Base-by-base conservation (phyloP, 1,140 invertebrate genomes). In the Magallana angulata region DNA sequence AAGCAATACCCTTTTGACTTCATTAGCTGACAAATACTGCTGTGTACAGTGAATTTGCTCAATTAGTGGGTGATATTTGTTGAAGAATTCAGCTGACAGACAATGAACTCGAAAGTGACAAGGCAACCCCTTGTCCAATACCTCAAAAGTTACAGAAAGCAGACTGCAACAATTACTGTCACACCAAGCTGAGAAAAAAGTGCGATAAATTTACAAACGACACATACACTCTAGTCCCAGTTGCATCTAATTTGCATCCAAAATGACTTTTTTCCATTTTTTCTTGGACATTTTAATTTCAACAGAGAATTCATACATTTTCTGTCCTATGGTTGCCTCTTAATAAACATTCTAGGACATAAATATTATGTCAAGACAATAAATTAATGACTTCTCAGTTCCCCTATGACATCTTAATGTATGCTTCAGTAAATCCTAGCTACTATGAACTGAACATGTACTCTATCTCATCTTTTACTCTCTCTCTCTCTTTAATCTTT, bases 321-420 rank as follows among this genome's bases (percentile, higher is more conserved):
- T 24, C 14, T 76, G 24, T 76, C 68, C 24, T 36, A 18, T 76
- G 36, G 68, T 36, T 76, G 48, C 24, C 24, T 76, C 68, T 76
- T 76, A 30, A 76, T 8, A 30, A 76, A 30, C 68, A 76, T 76
- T 76, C 68, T 76, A 30, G 24, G 68, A 8, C 4, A 76, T 76
- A 76, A 76, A 76, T 24, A 76, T 76, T 24, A 76, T 76, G 68
- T 30, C 68, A 76, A 30, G 30, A 76, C 68, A 76, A 76, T 11
- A 30, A 76, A 76, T 76, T 76, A 76, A 76, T 76, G 68, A 76
- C 24, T 76, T 76, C 68, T 76, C 24, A 36, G 18, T 76, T 76
- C 68, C 24, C 9, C 60, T 16, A 16, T 76, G 68, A 76, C 68
- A 76, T 76, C 68, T 76, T 76, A 30, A 76, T 76, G 12, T 14